Percentiles rank a stretch among this genome's conserved stretches.
phyloP scores from a whole-genome alignment of 2,113 vertebrate genomes.

The Ranitomeya imitator region DNA sequence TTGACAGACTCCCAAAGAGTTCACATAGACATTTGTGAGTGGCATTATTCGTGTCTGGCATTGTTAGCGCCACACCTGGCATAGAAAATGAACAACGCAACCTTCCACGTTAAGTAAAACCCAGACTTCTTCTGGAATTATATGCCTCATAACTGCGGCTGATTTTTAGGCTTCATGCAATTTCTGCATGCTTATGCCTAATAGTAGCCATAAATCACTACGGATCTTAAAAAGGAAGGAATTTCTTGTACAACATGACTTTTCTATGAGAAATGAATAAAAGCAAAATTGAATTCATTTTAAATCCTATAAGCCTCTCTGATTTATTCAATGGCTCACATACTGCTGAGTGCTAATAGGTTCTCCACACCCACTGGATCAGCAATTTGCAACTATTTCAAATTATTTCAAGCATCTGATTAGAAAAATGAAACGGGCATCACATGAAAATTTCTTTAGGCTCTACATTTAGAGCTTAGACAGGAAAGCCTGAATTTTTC shows the following conservation, averaged over 20 bases:
- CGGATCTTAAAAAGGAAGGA: slow-evolving; percentile 18
- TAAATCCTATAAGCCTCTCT: slow-evolving; percentile 34
- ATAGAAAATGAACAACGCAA: not conserved
- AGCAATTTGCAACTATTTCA: slow-evolving; percentile 18
- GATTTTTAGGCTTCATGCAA: slow-evolving; percentile 2
- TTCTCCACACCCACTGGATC: slow-evolving; percentile 32
- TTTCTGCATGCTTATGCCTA: slow-evolving; percentile 14
- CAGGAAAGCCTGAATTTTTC: not conserved
- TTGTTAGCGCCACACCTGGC: not conserved
- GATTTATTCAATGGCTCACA: slow-evolving; percentile 23
- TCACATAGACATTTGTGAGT: not conserved
- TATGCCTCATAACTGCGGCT: slow-evolving; percentile 7
- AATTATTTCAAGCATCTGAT: slow-evolving; percentile 1
- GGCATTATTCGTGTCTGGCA: not conserved
- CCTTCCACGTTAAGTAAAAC: not conserved
- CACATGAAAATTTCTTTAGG: not conserved
- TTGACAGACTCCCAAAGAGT: not conserved
- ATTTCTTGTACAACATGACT: slow-evolving; percentile 29
- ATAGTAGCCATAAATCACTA: slow-evolving; percentile 40
- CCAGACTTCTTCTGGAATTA: slow-evolving; percentile 7
- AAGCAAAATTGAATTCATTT: slow-evolving; percentile 27
- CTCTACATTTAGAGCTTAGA: not conserved
- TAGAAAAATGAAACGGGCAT: not conserved
- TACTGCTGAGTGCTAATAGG: slow-evolving; percentile 15
- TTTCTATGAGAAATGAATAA: slow-evolving; percentile 25